Base-by-base conservation (phyloP, 2,113 vertebrate species). In the Nannospalax galili region DNA sequence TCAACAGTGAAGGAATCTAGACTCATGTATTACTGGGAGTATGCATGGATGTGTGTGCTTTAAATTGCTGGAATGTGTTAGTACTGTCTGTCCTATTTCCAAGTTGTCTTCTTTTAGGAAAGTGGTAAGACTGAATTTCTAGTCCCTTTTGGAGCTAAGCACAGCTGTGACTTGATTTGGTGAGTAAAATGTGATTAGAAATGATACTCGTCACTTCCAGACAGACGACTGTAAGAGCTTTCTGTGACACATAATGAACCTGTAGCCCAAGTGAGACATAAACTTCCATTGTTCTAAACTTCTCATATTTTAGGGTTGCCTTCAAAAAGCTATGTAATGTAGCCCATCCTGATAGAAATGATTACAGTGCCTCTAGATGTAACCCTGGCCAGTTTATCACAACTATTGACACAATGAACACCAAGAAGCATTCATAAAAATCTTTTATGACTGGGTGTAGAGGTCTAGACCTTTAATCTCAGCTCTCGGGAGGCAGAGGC, bases 51-150 rank as follows among this genome's bases (percentile, higher is more conserved):
- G 65, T 62, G 37, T 77, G 20, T 72, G 32, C 14, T 95, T 96
- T 35, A 65, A 30, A 48, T 26, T n/a, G 73, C 19, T 32, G 9
- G 30, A 67, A n/a, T n/a, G 4, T 45, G 15, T 45, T 70, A 5
- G 6, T 70, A 20, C 11, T 70, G 17, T 14, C 35, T 73, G 58
- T 1, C 28, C 22, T 45, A 62, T 42, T 93, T 42, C 22, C 40
- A 91, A 69, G 78, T 81, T 17, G 10, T 91, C 58, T 96, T 5
- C 67, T 86, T 95, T 90, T 80, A 42, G 37, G 74, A 32, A 67
- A 88, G 35, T 37, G 16, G 56, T 42, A 94, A 17, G 32, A 72
- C 40, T 77, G 73, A 82, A 74, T 93, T 84, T 56, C 32, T 75
- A 37, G 70, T 26, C 20, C 42, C 0, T 48, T 88, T 80, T 80